Evolutionary conservation across 2,113 vertebrate species (phyloP).

Genomic region (Pelvicachromis taeniatus): DNA sequence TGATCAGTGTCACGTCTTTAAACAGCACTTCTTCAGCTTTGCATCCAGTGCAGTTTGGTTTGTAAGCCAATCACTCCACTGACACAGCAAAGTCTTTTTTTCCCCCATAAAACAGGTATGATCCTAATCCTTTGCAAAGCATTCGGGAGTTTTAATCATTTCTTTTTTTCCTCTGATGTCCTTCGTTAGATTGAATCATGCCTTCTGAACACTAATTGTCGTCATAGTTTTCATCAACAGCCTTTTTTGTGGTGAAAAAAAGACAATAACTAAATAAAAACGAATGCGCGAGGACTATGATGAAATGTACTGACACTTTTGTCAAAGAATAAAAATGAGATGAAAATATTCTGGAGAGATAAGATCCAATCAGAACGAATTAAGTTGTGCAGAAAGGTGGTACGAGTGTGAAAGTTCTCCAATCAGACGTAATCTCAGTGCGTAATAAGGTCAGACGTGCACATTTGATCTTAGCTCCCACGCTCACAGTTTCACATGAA

Average conservation of each 20-base stretch:
- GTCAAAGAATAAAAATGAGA: neutral
- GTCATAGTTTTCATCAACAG: too few species aligned
- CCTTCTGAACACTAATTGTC: neutral
- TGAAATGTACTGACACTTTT: neutral
- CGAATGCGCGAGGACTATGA: neutral
- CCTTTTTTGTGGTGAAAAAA: neutral
- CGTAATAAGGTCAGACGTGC: accelerated
- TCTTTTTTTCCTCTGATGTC: neutral
- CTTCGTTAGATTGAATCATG: neutral
- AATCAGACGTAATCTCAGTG: neutral
- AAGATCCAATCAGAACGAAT: neutral
- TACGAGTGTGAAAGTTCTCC: neutral
- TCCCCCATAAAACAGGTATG: neutral
- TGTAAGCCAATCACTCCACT: neutral
- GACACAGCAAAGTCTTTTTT: neutral
- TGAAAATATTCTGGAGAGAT: neutral
- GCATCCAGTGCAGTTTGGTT: neutral
- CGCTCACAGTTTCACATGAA: neutral
- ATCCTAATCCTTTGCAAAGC: neutral
- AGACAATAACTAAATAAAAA: neutral
- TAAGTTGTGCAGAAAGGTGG: neutral
- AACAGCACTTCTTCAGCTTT: neutral
- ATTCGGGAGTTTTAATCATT: neutral
- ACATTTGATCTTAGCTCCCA: neutral
- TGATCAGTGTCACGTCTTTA: neutral